A percentile compares a stretch with the other conserved stretches of the same genome.
phyloP scores from a whole-genome alignment of 1,140 invertebrate genomes.

The Pogonomyrmex barbatus region DNA sequence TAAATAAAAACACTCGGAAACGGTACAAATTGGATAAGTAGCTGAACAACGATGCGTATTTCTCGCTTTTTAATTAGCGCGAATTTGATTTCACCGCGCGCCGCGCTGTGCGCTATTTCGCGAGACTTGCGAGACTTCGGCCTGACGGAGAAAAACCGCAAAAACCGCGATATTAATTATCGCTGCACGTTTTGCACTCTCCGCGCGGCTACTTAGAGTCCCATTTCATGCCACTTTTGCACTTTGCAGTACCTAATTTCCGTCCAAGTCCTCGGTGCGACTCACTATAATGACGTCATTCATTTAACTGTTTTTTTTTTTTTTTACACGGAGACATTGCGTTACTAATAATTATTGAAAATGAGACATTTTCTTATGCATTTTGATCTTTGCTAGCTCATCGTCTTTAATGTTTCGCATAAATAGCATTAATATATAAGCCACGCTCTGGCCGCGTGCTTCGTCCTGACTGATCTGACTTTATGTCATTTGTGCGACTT shows the following conservation, averaged over 20 bases:
- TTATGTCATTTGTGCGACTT: conserved; percentile 6
- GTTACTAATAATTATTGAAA: background rate
- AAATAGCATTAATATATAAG: background rate
- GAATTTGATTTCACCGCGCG: conserved; percentile 24
- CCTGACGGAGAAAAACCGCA: conserved; percentile 26
- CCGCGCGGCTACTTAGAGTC: background rate
- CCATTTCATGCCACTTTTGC: conserved; percentile 29
- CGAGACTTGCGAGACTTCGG: too few relatives aligned
- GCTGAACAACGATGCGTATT: background rate
- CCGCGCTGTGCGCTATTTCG: background rate
- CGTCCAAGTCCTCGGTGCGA: background rate
- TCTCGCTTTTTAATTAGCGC: conserved; percentile 51
- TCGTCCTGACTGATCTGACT: background rate
- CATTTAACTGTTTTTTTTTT: background rate
- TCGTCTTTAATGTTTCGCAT: background rate
- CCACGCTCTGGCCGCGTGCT: background rate
- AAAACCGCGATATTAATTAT: conserved; percentile 46
- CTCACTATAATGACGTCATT: background rate
- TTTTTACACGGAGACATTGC: background rate
- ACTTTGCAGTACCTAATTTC: background rate
- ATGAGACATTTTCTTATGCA: conserved; percentile 2
- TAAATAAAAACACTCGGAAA: conserved; percentile 25
- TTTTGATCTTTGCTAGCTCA: background rate
- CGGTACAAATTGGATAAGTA: conserved; percentile 17
- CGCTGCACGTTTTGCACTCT: background rate